Conservation (phyloP, 2,888 invertebrate species). For the Dolichopus griseipennis region DNA sequence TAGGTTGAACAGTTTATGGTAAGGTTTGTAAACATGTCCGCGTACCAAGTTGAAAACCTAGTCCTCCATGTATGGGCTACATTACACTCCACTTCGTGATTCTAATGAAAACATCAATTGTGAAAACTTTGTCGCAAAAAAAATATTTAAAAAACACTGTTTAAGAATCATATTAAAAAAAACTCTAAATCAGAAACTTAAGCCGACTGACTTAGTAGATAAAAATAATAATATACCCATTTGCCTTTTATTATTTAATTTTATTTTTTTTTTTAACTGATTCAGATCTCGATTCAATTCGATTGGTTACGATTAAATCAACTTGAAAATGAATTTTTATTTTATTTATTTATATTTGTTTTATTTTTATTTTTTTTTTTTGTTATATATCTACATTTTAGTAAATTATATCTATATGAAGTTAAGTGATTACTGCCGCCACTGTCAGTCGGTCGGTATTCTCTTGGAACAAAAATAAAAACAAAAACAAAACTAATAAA, state of each 20-base stretch:
- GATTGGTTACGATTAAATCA: not conserved
- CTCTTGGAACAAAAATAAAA: not conserved
- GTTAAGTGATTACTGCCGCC: slow-evolving; percentile 4
- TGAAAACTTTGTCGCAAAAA: no score
- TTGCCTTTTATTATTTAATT: not conserved
- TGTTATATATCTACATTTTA: not conserved
- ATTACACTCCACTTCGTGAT: no score
- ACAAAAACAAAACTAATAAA: not conserved
- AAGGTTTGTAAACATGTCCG: no score
- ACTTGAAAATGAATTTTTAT: not conserved
- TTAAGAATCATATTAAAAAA: not conserved
- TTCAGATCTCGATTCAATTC: not conserved
- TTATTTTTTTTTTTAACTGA: not conserved
- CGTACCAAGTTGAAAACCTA: no score
- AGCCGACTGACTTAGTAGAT: not conserved
- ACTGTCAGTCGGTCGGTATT: not conserved
- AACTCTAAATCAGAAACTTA: not conserved
- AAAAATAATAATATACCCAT: not conserved
- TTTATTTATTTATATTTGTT: not conserved
- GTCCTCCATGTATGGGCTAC: no score
- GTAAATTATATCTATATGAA: not conserved
- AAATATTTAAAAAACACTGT: no score
- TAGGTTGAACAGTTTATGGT: no score
- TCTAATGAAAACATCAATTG: no score
- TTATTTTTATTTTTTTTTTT: not conserved